Percentiles rank a stretch among this genome's conserved stretches.
phyloP scores from a whole-genome alignment of 2,797 vertebrate genomes.

The Danio choprae region DNA sequence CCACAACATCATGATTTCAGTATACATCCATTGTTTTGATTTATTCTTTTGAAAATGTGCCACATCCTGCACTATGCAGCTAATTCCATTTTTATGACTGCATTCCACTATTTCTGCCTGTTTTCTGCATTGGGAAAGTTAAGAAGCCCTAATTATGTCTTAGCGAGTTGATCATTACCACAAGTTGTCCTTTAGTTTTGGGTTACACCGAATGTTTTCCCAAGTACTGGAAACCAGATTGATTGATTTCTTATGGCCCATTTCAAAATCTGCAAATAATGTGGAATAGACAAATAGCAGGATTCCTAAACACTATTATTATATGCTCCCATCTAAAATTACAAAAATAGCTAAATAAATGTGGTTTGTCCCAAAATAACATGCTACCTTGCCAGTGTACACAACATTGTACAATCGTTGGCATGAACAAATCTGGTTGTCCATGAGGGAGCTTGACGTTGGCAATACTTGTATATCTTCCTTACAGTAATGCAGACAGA shows the following conservation, averaged over 20 bases:
- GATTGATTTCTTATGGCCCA: not conserved
- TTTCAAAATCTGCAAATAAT: not conserved
- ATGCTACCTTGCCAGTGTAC: not conserved
- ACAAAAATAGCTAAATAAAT: not conserved
- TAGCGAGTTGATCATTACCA: too few relatives aligned
- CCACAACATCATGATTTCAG: too few relatives aligned
- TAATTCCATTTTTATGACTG: too few relatives aligned
- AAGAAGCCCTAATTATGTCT: too few relatives aligned
- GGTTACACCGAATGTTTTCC: not conserved
- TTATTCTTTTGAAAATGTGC: too few relatives aligned
- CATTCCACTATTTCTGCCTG: too few relatives aligned
- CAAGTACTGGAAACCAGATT: not conserved
- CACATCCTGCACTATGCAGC: too few relatives aligned
- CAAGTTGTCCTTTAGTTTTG: too few relatives aligned
- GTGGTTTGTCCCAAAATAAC: not conserved
- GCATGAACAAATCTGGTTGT: not conserved
- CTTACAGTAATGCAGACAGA: constrained; percentile 6
- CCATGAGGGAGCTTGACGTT: constrained; percentile 3
- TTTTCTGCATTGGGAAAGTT: too few relatives aligned
- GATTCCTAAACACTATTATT: not conserved
- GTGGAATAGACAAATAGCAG: not conserved
- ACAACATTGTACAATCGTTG: not conserved
- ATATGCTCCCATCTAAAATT: not conserved
- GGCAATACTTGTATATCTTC: not conserved
- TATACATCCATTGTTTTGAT: too few relatives aligned